Conservation (phyloP, 1,140 invertebrate species). For the Ceratosolen solmsi region DNA sequence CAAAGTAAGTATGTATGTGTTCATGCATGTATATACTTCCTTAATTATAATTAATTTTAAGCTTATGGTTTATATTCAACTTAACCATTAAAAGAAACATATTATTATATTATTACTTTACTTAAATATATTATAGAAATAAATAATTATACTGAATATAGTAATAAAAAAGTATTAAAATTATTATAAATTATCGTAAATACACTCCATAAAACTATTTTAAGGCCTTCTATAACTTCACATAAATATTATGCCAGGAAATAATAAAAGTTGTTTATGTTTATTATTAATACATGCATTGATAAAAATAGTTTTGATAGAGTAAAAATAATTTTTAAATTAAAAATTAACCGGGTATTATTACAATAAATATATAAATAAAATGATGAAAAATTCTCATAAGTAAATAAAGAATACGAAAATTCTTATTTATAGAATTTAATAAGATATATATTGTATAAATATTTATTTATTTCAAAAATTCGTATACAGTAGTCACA, state of each 20-base stretch:
- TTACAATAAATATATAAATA: no score
- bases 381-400: not conserved
- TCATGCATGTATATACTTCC: no score
- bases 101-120: slow-evolving; percentile 3
- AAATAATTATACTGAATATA: not conserved
- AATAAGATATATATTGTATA: not conserved
- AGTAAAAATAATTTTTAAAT: not conserved
- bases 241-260: not conserved
- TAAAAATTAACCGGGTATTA: not conserved
- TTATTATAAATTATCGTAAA: not conserved
- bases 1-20: no score
- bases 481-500: no score
- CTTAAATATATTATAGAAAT: not conserved
- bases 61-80: no score
- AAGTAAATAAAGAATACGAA: not conserved
- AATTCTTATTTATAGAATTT: slow-evolving; percentile 3
- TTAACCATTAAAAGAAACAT: no score
- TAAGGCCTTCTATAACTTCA: not conserved
- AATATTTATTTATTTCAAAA: not conserved
- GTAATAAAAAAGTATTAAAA: not conserved
- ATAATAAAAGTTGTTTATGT: not conserved
- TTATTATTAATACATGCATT: not conserved
- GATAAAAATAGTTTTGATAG: not conserved
- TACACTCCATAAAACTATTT: not conserved
- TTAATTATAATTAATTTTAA: no score